Evolutionary conservation across 2,888 invertebrate genomes (phyloP).

Genomic region (Eupithecia insigniata): DNA sequence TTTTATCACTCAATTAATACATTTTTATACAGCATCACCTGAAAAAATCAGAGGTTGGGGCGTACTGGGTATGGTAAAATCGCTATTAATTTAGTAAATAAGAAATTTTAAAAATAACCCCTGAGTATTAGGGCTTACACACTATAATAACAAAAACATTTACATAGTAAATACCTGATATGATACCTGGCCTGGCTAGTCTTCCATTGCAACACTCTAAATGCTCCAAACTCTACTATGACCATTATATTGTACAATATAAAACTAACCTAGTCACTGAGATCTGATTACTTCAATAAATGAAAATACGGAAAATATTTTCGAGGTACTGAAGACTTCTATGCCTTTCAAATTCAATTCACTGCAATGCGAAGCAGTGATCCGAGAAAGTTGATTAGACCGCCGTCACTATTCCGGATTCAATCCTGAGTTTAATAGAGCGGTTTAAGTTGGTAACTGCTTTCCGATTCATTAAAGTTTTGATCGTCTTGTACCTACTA

Average conservation of each 20-base stretch:
- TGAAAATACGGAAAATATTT: neutral
- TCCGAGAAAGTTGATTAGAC: conserved; percentile 80
- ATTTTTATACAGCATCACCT: neutral
- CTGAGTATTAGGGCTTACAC: too few species aligned
- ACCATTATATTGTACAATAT: neutral
- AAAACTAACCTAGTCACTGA: neutral
- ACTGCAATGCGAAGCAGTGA: conserved; percentile 65
- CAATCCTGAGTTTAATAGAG: conserved; percentile 62
- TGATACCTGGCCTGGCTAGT: neutral
- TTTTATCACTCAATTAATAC: too few species aligned
- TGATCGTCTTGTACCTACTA: neutral
- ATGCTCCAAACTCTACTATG: neutral
- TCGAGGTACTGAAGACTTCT: neutral
- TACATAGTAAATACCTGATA: too few species aligned
- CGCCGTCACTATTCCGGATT: conserved; percentile 76
- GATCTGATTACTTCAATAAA: neutral
- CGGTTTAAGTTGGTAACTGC: conserved; percentile 43
- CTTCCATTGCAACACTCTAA: neutral
- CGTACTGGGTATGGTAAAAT: neutral
- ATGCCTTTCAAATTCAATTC: conserved; percentile 8
- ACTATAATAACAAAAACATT: too few species aligned
- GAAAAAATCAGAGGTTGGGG: neutral
- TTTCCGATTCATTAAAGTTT: conserved; percentile 4
- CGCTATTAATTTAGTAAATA: neutral
- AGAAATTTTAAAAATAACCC: too few species aligned